Evolutionary conservation across 1,140 invertebrate genomes (phyloP), one percentile per base, ranked within the genome.

Genomic region (Drosophila sproati): DNA sequence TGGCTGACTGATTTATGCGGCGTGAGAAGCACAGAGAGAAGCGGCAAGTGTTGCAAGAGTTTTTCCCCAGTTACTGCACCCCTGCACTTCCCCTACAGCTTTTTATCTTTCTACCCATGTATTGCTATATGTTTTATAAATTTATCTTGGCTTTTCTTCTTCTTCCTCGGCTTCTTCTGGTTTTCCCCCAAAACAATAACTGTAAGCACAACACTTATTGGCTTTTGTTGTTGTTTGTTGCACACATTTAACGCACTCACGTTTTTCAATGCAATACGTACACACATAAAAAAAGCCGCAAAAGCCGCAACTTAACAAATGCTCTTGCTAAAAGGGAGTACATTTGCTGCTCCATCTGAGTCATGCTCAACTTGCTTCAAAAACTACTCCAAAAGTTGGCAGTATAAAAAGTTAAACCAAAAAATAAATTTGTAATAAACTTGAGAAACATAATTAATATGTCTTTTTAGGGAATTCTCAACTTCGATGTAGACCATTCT

Each of bases 231-330:
- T 62, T 74, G 37, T 74, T 60, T 60, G 59, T 66, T 72, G 50
- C 66, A 61, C 47, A 70, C 69, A 79, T 88, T 88, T 80, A 70
- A 88, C 83, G 83, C 83, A 88, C 85, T 88, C 83, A 88, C 83
- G 83, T 88, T 89, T 89, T 87, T 89, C 82, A 88, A 89, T 89
- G 83, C 83, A 88, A 88, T 82, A 81, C 20, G 55, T 63, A 61
- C 57, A 48, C 39, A 62, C 60, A 35, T 37, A 68, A 62, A 80
- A 74, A 43, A 45, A 50, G 60, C 60, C 68, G 34, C 56, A 56
- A 61, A 37, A 50, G 69, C 69, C 34, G 34, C n/a, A 32, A 6
- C 61, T 59, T 75, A 20, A 20, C 61, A 32, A 34, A 71, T 57
- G 41, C 55, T 32, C 55, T 57, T n/a, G 5, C 10, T 4, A 8